phyloP scores from a whole-genome alignment of 2,113 vertebrate species.

The Melanerpes formicivorus region DNA sequence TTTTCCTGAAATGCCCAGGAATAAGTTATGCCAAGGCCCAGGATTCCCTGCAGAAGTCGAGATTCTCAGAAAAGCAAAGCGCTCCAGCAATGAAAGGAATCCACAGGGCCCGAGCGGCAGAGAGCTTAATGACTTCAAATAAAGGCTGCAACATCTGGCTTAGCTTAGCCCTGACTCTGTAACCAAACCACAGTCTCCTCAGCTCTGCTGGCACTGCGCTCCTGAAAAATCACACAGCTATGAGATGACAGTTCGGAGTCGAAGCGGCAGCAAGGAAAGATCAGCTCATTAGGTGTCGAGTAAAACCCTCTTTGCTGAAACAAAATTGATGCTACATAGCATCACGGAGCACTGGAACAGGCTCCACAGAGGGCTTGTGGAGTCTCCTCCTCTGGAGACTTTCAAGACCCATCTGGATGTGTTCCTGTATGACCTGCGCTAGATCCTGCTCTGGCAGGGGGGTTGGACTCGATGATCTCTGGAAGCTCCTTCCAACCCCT shows the following conservation, averaged over 20 bases:
- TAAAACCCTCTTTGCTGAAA: neutral
- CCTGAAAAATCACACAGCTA: neutral
- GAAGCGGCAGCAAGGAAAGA: neutral
- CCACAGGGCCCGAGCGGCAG: neutral
- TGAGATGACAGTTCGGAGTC: neutral
- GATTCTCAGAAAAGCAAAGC: constrained; percentile 16
- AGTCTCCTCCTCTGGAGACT: too few relatives aligned
- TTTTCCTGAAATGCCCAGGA: neutral
- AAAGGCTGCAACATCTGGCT: constrained; percentile 55
- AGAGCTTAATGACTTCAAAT: neutral
- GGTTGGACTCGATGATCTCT: too few relatives aligned
- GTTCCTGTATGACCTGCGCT: too few relatives aligned
- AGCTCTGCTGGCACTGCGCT: neutral
- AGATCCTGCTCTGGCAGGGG: too few relatives aligned
- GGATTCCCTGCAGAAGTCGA: constrained; percentile 28
- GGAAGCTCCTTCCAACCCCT: too few relatives aligned
- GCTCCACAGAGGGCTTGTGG: too few relatives aligned
- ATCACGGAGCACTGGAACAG: too few relatives aligned
- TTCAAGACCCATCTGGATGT: too few relatives aligned
- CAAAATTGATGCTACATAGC: neutral
- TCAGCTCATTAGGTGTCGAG: constrained; percentile 30
- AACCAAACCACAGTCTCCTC: constrained; percentile 67
- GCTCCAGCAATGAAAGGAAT: constrained; percentile 54
- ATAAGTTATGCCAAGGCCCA: neutral
- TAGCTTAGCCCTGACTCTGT: constrained; percentile 61